These are phyloP conservation scores for Pogonomyrmex barbatus DNA, from an alignment of 1,140 invertebrate species.

Conservation along the genomic window DNA sequence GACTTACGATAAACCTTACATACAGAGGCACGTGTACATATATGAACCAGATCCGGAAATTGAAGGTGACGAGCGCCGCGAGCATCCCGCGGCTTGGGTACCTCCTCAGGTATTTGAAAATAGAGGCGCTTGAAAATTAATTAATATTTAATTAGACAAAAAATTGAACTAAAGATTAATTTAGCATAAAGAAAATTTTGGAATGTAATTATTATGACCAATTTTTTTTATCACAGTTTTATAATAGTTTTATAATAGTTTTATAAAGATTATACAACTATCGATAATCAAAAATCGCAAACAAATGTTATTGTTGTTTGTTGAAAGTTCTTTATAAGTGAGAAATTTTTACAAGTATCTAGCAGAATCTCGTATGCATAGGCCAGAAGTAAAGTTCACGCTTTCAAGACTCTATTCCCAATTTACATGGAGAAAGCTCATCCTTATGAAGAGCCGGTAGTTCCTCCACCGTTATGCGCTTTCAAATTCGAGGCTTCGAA, in stretches of 20 bases:
- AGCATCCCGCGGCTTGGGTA: conserved; percentile 74
- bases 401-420: conserved; percentile 76
- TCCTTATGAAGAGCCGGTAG: conserved; percentile 74
- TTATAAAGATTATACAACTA: neutral
- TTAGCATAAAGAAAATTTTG: neutral
- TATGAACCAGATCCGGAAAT: conserved; percentile 64
- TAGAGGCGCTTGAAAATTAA: neutral
- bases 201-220: neutral
- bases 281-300: neutral
- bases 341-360: neutral
- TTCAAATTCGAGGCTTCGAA: conserved; percentile 78
- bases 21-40: conserved; percentile 70
- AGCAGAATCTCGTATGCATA: conserved; percentile 25
- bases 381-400: conserved; percentile 81
- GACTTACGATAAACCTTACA: conserved; percentile 57
- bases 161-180: neutral
- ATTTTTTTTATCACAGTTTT: neutral
- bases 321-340: neutral
- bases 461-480: conserved; percentile 74
- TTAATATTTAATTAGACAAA: neutral
- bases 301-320: neutral
- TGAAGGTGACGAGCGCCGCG: conserved; percentile 60
- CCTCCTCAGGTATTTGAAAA: conserved; percentile 70
- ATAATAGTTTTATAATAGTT: too few species aligned
- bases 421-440: conserved; percentile 77